Base-by-base conservation (phyloP, 2,888 invertebrate genomes). In the Rhingia rostrata region DNA sequence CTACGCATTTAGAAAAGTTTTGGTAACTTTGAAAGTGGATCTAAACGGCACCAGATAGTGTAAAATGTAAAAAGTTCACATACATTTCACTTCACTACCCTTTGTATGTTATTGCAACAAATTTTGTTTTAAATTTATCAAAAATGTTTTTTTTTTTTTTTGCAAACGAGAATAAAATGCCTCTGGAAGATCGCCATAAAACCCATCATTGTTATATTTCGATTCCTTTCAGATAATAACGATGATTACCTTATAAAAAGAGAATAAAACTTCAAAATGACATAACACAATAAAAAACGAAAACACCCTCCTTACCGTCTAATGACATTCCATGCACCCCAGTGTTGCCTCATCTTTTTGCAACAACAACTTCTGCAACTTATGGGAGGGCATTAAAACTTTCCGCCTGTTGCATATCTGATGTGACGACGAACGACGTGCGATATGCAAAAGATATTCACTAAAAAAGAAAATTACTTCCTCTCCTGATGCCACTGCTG, bases 341-440 rank as follows among this genome's bases (percentile, higher is more conserved):
- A 6, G 12, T 4, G 6, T 49, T 47, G 22, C n/a, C 54, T 37
- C 54, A 43, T 37, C n/a, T 22, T 64, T 47, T 45, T 67, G 39
- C 51, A 22, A 82, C 72, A 43, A 72, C 58, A 77, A 56, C 77
- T 73, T 72, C 49, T 67, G 67, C 45, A 83, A 83, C 58, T 78
- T 78, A 69, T 78, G 78, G 74, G 73, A 63, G 66, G 51, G 69
- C 73, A 64, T 83, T 83, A 74, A 78, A 83, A 78, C 58, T 78
- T 83, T 83, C 63, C 78, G 83, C 83, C 78, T 83, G 83, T 83
- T 83, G 83, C 78, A 78, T 83, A 83, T 78, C 83, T 78, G 78
- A 83, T 83, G 83, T 47, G 58, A 72, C 56, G 70, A 72, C 61
- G 41, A 61, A 60, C 47, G 54, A 53, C 45, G 22, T 33, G n/a